These are phyloP conservation scores for Hormaphis cornu DNA, from an alignment of 1,140 invertebrate genomes.

Conservation along the genomic window DNA sequence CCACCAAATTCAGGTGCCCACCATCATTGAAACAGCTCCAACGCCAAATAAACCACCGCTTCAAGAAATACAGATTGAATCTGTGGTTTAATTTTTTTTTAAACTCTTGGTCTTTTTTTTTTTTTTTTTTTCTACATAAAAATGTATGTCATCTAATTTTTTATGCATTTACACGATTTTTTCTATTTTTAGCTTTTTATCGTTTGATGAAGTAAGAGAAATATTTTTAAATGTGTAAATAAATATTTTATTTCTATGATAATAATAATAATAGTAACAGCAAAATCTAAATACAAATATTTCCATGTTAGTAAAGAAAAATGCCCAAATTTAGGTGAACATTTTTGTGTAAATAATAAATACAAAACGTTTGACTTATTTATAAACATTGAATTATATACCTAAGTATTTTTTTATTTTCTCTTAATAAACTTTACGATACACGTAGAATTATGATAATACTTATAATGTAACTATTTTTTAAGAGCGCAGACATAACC, in stretches of 20 bases:
- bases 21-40: constrained; percentile 55
- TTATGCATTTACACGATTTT: constrained; percentile 21
- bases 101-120: background rate
- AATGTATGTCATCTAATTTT: background rate
- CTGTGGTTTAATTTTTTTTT: constrained; percentile 48
- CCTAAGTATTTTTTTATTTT: constrained; percentile 32
- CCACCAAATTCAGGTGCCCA: constrained; percentile 46
- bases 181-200: constrained; percentile 24
- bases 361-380: constrained; percentile 20
- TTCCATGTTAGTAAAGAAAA: constrained; percentile 1
- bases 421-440: constrained; percentile 21
- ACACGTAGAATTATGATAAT: constrained; percentile 10
- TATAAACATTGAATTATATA: constrained; percentile 30
- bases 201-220: background rate
- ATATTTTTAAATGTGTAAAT: constrained; percentile 17
- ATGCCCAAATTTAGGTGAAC: constrained; percentile 13
- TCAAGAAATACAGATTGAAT: constrained; percentile 56
- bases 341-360: constrained; percentile 20
- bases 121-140: constrained; percentile 15
- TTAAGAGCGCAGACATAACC: background rate
- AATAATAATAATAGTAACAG: too few relatives aligned
- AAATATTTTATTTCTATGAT: constrained; percentile 29
- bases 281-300: too few relatives aligned
- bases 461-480: constrained; percentile 3
- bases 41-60: constrained; percentile 44